Conservation (phyloP, 2,888 invertebrate genomes). For the Eumacrocentrus americanus region DNA sequence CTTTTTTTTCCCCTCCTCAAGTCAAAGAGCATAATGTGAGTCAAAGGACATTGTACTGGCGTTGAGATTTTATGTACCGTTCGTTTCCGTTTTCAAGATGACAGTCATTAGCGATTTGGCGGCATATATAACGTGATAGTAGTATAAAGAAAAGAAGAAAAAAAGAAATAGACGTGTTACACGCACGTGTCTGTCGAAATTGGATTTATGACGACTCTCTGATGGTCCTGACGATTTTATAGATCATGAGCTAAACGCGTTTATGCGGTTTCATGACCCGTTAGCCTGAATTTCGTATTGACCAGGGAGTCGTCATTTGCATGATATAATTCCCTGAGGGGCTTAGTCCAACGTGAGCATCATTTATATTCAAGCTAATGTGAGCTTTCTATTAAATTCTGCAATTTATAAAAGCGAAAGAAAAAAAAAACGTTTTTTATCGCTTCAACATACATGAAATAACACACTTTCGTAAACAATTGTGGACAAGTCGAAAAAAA, state of each 20-base stretch:
- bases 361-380: constrained; percentile 3
- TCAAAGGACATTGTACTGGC: constrained; percentile 7
- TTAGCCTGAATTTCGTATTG: constrained; percentile 38
- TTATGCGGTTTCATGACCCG: constrained; percentile 29
- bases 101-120: constrained; percentile 12
- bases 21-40: background rate
- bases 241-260: constrained; percentile 33
- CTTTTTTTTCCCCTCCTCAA: constrained; percentile 3
- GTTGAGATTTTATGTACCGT: constrained; percentile 25
- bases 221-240: constrained; percentile 31
- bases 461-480: background rate
- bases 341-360: background rate
- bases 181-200: background rate
- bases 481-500: background rate
- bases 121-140: background rate
- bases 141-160: background rate
- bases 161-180: background rate
- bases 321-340: constrained; percentile 8
- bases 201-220: background rate
- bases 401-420: background rate
- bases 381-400: background rate
- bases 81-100: constrained; percentile 20
- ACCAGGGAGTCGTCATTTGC: constrained; percentile 12
- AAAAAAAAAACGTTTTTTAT: background rate
- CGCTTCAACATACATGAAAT: background rate